Percentiles rank a stretch among this genome's conserved stretches.
phyloP scores from a whole-genome alignment of 2,888 invertebrate genomes.

The Pheosia tremula region DNA sequence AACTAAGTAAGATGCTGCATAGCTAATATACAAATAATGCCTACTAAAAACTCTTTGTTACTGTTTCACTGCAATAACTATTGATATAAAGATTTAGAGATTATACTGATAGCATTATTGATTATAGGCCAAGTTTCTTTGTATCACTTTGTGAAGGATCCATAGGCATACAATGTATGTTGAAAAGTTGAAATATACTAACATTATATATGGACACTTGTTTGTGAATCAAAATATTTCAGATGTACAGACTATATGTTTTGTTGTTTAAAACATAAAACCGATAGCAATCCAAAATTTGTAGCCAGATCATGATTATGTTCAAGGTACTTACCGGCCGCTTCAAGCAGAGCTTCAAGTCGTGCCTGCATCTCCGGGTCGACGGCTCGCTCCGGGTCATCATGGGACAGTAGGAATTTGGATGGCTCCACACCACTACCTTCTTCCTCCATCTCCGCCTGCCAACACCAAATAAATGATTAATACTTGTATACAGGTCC shows the following conservation, averaged over 20 bases:
- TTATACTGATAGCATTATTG: neutral
- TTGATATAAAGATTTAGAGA: slow-evolving; percentile 2
- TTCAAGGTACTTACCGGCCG: slow-evolving; percentile 86
- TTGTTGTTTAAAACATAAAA: too few relatives aligned
- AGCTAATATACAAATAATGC: neutral
- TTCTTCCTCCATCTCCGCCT: slow-evolving; percentile 84
- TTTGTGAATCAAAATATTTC: too few relatives aligned
- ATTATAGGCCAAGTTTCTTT: neutral
- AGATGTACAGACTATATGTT: too few relatives aligned
- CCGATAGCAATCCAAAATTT: too few relatives aligned
- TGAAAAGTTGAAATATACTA: neutral
- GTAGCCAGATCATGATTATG: neutral
- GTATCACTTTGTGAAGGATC: neutral
- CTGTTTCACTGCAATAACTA: neutral
- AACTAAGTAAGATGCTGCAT: too few relatives aligned
- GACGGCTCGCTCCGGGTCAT: slow-evolving; percentile 87
- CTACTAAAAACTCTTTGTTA: neutral
- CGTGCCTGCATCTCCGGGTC: slow-evolving; percentile 95
- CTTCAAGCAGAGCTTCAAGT: slow-evolving; percentile 96
- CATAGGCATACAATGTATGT: neutral
- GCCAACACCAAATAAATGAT: slow-evolving; percentile 28
- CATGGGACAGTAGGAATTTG: slow-evolving; percentile 80
- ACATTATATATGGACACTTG: too few relatives aligned
- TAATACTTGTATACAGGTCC: slow-evolving; percentile 11
- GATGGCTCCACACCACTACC: slow-evolving; percentile 75